Evolutionary conservation across 2,113 vertebrate genomes (phyloP).

Genomic region (Etheostoma cragini): DNA sequence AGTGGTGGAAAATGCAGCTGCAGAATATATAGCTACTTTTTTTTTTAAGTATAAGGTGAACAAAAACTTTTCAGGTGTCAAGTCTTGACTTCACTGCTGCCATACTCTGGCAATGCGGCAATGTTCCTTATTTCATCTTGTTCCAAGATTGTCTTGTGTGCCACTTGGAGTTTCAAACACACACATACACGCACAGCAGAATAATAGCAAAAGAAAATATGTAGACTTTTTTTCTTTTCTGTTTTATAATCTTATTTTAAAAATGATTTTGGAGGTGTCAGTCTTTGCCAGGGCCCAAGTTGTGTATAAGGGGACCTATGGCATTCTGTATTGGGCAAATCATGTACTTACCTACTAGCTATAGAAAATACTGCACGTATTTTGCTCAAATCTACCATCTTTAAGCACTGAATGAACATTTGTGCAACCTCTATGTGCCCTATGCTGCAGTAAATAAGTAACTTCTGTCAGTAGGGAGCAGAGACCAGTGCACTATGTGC

Average conservation of each 20-base stretch:
- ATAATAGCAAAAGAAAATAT: neutral
- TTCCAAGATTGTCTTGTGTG: neutral
- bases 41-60: neutral
- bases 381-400: neutral
- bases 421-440: constrained; percentile 82
- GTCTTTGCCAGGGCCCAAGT: neutral
- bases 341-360: too few relatives aligned
- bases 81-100: constrained; percentile 12
- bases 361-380: neutral
- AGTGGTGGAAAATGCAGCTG: constrained; percentile 1
- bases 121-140: constrained; percentile 13
- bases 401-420: neutral
- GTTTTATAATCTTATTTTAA: neutral
- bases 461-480: constrained; percentile 31
- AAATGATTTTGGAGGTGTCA: neutral
- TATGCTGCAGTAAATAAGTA: constrained; percentile 25
- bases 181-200: neutral
- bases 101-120: neutral
- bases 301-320: neutral
- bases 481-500: constrained; percentile 31
- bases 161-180: neutral
- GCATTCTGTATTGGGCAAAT: neutral
- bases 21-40: neutral
- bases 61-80: neutral
- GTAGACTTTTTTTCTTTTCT: neutral